Percentiles rank a stretch among this genome's conserved stretches.
Evolutionary conservation across 1,140 invertebrate species (phyloP).

Genomic region (Plodia interpunctella): DNA sequence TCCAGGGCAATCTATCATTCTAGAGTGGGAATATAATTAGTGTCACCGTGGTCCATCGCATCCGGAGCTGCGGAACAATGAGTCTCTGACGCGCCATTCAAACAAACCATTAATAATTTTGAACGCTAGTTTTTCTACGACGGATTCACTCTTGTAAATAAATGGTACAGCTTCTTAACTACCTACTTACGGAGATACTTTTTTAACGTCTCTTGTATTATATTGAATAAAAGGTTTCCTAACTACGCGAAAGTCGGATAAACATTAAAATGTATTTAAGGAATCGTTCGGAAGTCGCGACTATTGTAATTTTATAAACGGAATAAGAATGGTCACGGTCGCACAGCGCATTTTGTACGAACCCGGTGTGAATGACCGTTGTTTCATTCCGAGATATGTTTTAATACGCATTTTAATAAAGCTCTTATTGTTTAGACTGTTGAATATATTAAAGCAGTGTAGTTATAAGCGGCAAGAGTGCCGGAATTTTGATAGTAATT

Average conservation of each 20-base stretch:
- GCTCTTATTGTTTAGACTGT: slow-evolving; percentile 58
- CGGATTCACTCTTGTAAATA: slow-evolving; percentile 65
- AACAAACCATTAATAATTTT: slow-evolving; percentile 72
- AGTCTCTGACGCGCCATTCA: slow-evolving; percentile 59
- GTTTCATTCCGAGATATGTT: slow-evolving; percentile 55
- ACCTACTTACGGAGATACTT: slow-evolving; percentile 68
- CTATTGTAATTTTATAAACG: neutral
- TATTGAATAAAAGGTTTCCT: slow-evolving; percentile 2
- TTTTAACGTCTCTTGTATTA: slow-evolving; percentile 21
- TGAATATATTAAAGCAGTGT: slow-evolving; percentile 55
- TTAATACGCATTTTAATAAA: slow-evolving; percentile 69
- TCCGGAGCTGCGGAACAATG: slow-evolving; percentile 65
- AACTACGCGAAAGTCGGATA: slow-evolving; percentile 16
- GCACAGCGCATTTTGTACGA: slow-evolving; percentile 42
- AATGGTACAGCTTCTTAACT: slow-evolving; percentile 67
- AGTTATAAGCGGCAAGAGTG: slow-evolving; percentile 21
- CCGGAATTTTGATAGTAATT: slow-evolving; percentile 25
- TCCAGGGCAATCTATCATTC: slow-evolving; percentile 71
- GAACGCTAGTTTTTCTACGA: slow-evolving; percentile 67
- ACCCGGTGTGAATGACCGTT: slow-evolving; percentile 58
- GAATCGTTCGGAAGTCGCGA: slow-evolving; percentile 5
- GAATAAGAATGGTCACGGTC: slow-evolving; percentile 37
- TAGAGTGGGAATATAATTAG: slow-evolving; percentile 72
- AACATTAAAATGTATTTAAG: slow-evolving; percentile 24
- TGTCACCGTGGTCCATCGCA: slow-evolving; percentile 52